phyloP scores from a whole-genome alignment of 2,113 vertebrate genomes.

The Nothocercus nigrocapillus region DNA sequence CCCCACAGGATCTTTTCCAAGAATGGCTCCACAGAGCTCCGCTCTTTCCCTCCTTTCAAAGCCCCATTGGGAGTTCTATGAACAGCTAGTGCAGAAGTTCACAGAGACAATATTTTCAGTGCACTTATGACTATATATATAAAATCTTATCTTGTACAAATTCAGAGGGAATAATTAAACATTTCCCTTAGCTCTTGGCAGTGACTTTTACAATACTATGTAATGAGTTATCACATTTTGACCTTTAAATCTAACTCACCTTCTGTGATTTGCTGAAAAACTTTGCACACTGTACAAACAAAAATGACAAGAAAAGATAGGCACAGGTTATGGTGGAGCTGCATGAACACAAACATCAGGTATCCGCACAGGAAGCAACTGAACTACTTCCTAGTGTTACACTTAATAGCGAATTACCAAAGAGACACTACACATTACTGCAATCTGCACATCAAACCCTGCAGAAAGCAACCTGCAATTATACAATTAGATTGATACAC shows the following conservation, averaged over 20 bases:
- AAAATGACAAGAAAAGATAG: neutral
- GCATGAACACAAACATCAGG: neutral
- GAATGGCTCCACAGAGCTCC: neutral
- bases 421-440: conserved; percentile 56
- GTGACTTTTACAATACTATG: conserved; percentile 24
- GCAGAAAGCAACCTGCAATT: conserved; percentile 73
- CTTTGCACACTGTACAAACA: neutral
- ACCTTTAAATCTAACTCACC: conserved; percentile 27
- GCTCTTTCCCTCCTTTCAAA: neutral
- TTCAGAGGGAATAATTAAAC: conserved; percentile 65
- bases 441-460: conserved; percentile 66
- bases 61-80: neutral
- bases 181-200: neutral
- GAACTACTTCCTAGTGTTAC: conserved; percentile 24
- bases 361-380: neutral
- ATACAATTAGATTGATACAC: conserved; percentile 74
- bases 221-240: conserved; percentile 19
- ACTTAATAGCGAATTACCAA: conserved; percentile 55
- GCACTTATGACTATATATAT: conserved; percentile 18
- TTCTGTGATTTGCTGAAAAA: neutral
- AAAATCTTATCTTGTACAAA: conserved; percentile 44
- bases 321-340: neutral
- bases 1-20: neutral
- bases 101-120: neutral
- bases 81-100: neutral